Evolutionary conservation across 1,140 invertebrate species (phyloP).

Genomic region (Marisa cornuarietis): DNA sequence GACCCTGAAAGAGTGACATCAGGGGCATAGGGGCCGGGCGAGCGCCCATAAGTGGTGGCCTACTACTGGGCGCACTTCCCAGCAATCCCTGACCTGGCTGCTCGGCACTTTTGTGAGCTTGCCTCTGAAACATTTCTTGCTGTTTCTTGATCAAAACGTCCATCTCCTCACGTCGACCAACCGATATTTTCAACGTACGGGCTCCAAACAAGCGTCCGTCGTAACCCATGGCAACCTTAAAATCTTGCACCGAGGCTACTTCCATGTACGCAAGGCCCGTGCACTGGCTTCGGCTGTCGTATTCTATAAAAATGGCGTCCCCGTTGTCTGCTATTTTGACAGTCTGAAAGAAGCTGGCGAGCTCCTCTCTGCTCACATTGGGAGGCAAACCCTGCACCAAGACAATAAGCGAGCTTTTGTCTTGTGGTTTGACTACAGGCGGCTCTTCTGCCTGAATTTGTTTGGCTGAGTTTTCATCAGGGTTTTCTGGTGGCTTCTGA

Average conservation of each 20-base stretch:
- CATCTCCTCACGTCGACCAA: constrained; percentile 36
- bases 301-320: constrained; percentile 75
- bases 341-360: constrained; percentile 45
- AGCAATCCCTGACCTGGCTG: background rate
- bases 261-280: constrained; percentile 76
- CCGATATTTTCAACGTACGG: constrained; percentile 49
- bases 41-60: background rate
- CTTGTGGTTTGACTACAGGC: constrained; percentile 13
- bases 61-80: background rate
- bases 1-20: background rate
- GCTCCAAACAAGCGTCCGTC: constrained; percentile 53
- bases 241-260: constrained; percentile 76
- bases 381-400: constrained; percentile 42
- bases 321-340: constrained; percentile 42
- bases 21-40: background rate
- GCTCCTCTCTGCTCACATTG: constrained; percentile 34
- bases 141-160: constrained; percentile 28
- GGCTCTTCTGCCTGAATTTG: constrained; percentile 4
- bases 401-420: constrained; percentile 23
- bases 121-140: constrained; percentile 31
- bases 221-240: constrained; percentile 50
- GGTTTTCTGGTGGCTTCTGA: constrained; percentile 19
- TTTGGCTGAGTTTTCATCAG: constrained; percentile 16
- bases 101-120: constrained; percentile 9
- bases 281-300: constrained; percentile 70